Conservation (phyloP, 92 coral and sea anemone species). For the Micromussa lordhowensis region DNA sequence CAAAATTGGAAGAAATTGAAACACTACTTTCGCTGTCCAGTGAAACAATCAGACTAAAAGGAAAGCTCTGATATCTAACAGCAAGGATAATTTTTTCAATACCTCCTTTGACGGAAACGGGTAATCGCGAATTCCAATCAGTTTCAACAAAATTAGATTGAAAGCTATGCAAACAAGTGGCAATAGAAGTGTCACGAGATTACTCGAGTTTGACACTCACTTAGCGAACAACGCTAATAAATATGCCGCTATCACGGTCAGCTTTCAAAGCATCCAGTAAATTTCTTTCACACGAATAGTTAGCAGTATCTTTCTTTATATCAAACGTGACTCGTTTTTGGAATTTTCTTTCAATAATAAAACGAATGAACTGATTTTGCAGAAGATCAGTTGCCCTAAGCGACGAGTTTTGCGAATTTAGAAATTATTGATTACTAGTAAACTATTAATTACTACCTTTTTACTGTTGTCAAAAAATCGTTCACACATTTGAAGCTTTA, state of each 20-base stretch:
- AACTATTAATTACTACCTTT: neutral
- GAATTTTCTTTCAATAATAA: neutral
- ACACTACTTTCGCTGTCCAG: neutral
- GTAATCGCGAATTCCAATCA: slow-evolving; percentile 6
- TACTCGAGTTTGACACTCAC: neutral
- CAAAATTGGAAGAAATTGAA: neutral
- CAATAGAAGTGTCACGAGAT: neutral
- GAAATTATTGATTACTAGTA: neutral
- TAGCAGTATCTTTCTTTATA: neutral
- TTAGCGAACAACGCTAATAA: neutral
- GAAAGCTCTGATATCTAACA: neutral
- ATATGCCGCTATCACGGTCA: neutral
- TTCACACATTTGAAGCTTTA: neutral
- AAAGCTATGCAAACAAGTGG: neutral
- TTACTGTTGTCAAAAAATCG: neutral
- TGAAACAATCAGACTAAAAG: neutral
- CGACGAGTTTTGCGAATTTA: neutral
- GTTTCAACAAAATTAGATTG: neutral
- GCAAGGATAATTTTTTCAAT: neutral
- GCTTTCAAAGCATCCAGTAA: neutral
- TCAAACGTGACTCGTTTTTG: neutral
- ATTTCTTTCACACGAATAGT: neutral
- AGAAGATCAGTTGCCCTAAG: neutral
- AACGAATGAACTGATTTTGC: neutral
- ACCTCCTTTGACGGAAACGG: neutral